Conservation (phyloP, 2,888 invertebrate species). For the Drosophila eohydei region DNA sequence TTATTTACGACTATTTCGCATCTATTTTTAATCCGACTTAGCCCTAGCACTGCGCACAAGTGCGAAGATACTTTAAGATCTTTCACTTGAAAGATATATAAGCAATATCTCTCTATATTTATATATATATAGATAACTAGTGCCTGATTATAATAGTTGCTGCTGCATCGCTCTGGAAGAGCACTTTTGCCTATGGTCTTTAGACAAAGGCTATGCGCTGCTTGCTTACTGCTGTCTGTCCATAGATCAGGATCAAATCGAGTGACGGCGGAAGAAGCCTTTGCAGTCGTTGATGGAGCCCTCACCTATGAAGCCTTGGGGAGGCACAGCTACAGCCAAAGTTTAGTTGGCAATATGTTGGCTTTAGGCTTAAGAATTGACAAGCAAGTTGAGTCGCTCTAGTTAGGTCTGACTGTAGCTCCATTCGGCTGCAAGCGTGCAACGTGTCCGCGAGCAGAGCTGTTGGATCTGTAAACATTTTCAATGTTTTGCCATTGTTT, state of each 20-base stretch:
- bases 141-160: not conserved
- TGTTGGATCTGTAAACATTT: slow-evolving; percentile 13
- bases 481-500: slow-evolving; percentile 29
- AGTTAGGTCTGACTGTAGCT: not conserved
- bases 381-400: not conserved
- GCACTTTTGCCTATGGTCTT: too few relatives aligned
- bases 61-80: slow-evolving; percentile 23
- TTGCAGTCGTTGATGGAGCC: not conserved
- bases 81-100: slow-evolving; percentile 1
- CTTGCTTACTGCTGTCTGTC: too few relatives aligned
- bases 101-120: not conserved
- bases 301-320: too few relatives aligned
- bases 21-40: slow-evolving; percentile 32
- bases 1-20: slow-evolving; percentile 20
- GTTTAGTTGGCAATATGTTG: not conserved
- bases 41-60: slow-evolving; percentile 23
- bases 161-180: not conserved
- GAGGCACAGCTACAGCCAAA: too few relatives aligned
- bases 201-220: too few relatives aligned
- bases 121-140: not conserved
- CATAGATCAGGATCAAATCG: too few relatives aligned
- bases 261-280: too few relatives aligned
- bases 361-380: not conserved
- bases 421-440: not conserved
- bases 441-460: not conserved